Evolutionary conservation across 2,113 vertebrate genomes (phyloP), one percentile per base, ranked within the genome.

Genomic region (Dasyornis broadbenti): DNA sequence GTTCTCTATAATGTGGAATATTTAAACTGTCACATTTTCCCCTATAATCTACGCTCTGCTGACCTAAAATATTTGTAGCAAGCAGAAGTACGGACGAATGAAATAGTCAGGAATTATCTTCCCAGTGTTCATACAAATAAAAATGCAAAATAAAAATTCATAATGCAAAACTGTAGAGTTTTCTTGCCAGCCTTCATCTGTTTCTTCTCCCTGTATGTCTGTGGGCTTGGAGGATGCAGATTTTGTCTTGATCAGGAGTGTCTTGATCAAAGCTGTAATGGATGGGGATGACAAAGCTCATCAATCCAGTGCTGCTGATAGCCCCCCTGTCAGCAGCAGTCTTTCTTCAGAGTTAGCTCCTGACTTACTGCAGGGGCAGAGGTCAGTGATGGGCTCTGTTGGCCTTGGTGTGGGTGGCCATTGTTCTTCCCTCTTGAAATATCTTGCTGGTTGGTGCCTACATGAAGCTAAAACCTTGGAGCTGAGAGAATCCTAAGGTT

Each of bases 11-110:
- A 86, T 72, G 70, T 15, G 24, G 33, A 82, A 22, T 63, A 80
- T 65, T 95, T 82, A 91, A 95, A 91, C 47, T 66, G 59, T 59
- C 84, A 95, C 3, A 2, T 35, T 91, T 95, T 83, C 15, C 35
- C 44, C 63, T 73, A 87, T 68, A 87, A 65, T 87, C 19, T 88
- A 80, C 14, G 37, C 77, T 95, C 89, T 77, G 45, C 66, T 94
- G 64, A 59, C 79, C 91, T 96, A 84, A 94, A 94, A 85, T 86
- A 95, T 86, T 85, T 92, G 42, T 59, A 86, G 60, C 68, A 93
- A 90, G 75, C 24, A 80, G 75, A 91, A 86, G 12, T 52, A 61
- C 33, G 82, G 70, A 47, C 80, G 78, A 92, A 70, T 73, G 63
- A 53, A 92, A 79, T n/a, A 84, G 44, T 69, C 57, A 70, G 66